These are phyloP conservation scores for Xenentodon cancila DNA, from an alignment of 2,797 vertebrate species.

Conservation along the genomic window DNA sequence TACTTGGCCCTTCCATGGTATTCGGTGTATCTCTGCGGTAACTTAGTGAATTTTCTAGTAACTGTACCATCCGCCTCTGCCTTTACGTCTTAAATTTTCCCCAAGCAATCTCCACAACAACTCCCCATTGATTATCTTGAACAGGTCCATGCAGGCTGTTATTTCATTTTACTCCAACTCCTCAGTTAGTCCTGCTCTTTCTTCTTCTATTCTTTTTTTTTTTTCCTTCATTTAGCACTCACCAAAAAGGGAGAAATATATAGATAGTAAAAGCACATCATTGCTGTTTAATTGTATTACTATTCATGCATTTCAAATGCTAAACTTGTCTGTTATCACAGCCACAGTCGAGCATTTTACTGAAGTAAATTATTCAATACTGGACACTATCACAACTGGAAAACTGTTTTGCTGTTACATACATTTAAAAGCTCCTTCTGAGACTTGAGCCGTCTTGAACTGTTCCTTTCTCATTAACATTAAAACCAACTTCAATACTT, in stretches of 20 bases:
- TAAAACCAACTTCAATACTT: slow-evolving; percentile 21
- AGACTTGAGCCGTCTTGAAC: slow-evolving; percentile 11
- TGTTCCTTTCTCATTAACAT: slow-evolving; percentile 26
- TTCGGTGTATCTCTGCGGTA: slow-evolving; percentile 34
- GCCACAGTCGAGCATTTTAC: background rate
- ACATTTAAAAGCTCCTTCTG: slow-evolving; percentile 16
- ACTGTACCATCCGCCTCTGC: slow-evolving; percentile 52
- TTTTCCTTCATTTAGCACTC: slow-evolving; percentile 16
- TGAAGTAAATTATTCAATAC: slow-evolving; percentile 14
- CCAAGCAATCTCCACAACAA: slow-evolving; percentile 48
- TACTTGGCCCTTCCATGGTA: slow-evolving; percentile 33
- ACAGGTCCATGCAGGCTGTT: slow-evolving; percentile 29
- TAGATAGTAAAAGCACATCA: background rate
- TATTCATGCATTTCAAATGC: background rate
- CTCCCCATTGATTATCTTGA: slow-evolving; percentile 43
- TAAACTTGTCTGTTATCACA: background rate
- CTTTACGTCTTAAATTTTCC: slow-evolving; percentile 56
- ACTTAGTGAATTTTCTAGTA: slow-evolving; percentile 56
- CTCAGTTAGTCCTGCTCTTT: slow-evolving; percentile 15
- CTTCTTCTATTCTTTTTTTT: background rate
- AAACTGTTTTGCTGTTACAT: background rate
- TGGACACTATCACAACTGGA: too few relatives aligned
- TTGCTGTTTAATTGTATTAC: background rate
- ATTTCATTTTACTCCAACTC: slow-evolving; percentile 23
- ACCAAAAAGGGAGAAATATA: background rate